phyloP scores from a whole-genome alignment of 2,113 vertebrate genomes.

The Phalacrocorax brasilianus region DNA sequence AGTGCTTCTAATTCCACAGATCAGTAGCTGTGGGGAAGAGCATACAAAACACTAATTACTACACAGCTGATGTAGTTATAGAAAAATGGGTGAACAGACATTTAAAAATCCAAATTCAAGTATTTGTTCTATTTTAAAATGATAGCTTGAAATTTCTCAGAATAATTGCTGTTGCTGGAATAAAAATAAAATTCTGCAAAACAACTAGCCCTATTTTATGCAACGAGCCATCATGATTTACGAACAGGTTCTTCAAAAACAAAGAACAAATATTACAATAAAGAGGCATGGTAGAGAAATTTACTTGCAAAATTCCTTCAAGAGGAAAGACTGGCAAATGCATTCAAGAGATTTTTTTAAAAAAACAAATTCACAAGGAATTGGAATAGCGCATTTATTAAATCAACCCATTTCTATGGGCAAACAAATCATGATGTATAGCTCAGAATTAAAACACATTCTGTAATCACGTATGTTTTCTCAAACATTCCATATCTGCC shows the following conservation, averaged over 20 bases:
- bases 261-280: not conserved
- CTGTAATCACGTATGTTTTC: slow-evolving; percentile 42
- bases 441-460: slow-evolving; percentile 39
- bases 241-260: not conserved
- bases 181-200: not conserved
- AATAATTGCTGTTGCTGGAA: not conserved
- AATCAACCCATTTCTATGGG: slow-evolving; percentile 19
- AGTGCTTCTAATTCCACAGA: slow-evolving; percentile 46
- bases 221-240: not conserved
- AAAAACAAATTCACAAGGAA: no score
- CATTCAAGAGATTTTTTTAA: not conserved
- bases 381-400: not conserved
- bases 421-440: slow-evolving; percentile 37
- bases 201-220: not conserved
- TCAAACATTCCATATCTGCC: slow-evolving; percentile 60
- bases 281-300: not conserved
- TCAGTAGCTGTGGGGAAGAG: slow-evolving; percentile 29
- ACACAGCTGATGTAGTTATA: not conserved
- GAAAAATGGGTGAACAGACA: not conserved
- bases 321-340: not conserved
- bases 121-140: not conserved
- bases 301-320: not conserved
- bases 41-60: slow-evolving; percentile 35
- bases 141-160: not conserved
- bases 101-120: not conserved